phyloP scores from a whole-genome alignment of 2,113 vertebrate species.

The Eulemur rufifrons region DNA sequence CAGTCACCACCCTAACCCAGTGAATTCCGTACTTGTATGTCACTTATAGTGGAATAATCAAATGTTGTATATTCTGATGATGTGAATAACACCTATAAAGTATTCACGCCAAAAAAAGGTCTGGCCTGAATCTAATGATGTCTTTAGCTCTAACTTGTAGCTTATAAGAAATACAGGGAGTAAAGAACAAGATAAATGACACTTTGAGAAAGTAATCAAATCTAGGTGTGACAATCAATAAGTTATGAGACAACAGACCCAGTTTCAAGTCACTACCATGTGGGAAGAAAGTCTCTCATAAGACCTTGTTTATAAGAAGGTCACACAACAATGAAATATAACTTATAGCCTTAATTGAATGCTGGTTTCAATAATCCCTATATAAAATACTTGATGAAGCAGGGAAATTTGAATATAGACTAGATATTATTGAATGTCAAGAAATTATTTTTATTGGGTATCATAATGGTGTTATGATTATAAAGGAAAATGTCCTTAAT shows the following conservation, averaged over 20 bases:
- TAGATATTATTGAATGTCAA: neutral
- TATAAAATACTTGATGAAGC: neutral
- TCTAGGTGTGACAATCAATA: neutral
- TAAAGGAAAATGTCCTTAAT: neutral
- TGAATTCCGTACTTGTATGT: neutral
- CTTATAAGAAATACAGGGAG: neutral
- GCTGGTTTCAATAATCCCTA: neutral
- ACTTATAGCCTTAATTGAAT: neutral
- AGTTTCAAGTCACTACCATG: neutral
- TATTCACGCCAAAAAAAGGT: neutral
- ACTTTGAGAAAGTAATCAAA: neutral
- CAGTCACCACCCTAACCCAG: neutral
- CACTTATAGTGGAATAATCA: neutral
- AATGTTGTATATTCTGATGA: neutral
- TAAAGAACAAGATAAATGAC: slow-evolving; percentile 14
- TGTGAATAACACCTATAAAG: neutral
- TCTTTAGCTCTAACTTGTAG: neutral
- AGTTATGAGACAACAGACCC: neutral
- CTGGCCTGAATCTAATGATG: neutral
- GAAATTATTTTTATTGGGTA: neutral
- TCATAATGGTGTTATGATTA: neutral
- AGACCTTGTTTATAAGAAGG: neutral
- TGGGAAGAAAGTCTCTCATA: neutral
- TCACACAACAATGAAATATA: neutral
- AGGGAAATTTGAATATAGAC: neutral